Conservation (phyloP, 2,797 vertebrate genomes). For the Pyrocephalus nanus region DNA sequence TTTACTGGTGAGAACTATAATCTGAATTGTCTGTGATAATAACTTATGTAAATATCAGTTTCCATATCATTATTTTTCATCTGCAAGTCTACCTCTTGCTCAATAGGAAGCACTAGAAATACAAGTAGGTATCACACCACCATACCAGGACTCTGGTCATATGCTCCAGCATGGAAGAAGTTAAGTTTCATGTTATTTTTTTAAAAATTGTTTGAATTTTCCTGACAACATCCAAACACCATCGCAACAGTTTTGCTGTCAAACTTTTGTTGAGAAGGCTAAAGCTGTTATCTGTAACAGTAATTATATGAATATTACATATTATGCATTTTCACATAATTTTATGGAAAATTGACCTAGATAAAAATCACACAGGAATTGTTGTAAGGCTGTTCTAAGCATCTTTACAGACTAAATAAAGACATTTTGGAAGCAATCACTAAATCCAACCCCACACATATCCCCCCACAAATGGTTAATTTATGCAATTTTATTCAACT, state of each 20-base stretch:
- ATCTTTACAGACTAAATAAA: neutral
- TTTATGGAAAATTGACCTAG: neutral
- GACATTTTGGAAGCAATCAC: neutral
- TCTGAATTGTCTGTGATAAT: neutral
- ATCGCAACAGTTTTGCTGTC: neutral
- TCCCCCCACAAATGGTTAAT: neutral
- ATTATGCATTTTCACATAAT: neutral
- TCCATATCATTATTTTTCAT: neutral
- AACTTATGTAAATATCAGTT: neutral
- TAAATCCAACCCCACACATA: neutral
- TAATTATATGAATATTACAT: neutral
- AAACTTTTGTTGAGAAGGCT: neutral
- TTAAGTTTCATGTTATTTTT: neutral
- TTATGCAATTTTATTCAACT: neutral
- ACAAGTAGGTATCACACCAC: neutral
- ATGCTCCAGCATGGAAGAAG: rapidly evolving
- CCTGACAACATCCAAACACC: neutral
- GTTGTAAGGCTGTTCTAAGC: neutral
- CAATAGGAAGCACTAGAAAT: neutral
- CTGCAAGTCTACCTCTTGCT: neutral
- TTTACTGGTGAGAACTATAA: neutral
- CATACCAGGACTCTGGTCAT: neutral
- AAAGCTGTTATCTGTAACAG: neutral
- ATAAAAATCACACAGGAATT: neutral
- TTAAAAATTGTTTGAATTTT: neutral